Evolutionary conservation across 2,113 vertebrate genomes (phyloP).

Genomic region (Cricetomys ansorgei): DNA sequence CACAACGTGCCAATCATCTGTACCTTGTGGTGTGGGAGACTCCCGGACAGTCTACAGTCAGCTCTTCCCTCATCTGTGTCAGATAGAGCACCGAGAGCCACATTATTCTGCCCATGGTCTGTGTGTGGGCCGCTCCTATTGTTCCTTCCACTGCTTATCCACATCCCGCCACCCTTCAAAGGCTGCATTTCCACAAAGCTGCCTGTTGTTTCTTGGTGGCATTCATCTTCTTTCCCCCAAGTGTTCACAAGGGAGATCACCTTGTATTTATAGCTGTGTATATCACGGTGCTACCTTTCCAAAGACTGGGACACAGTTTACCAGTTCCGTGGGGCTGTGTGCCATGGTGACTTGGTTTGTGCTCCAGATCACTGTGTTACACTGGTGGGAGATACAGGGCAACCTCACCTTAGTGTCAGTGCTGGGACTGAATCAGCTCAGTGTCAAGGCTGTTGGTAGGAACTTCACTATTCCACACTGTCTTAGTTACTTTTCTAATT

Average conservation of each 20-base stretch:
- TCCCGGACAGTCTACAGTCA: not conserved
- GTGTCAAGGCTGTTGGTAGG: fast-evolving
- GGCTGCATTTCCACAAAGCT: not conserved
- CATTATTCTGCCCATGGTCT: not conserved
- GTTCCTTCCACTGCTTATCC: not conserved
- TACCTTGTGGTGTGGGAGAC: not conserved
- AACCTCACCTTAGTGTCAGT: not conserved
- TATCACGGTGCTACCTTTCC: fast-evolving
- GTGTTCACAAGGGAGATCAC: not conserved
- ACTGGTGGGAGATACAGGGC: no score
- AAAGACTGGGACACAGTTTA: no score
- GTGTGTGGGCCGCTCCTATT: not conserved
- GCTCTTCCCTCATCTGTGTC: no score
- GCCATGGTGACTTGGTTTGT: fast-evolving
- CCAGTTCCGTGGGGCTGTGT: fast-evolving
- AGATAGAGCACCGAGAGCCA: fast-evolving
- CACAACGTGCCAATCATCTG: not conserved
- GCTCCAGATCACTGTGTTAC: not conserved
- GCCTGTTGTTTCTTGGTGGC: not conserved
- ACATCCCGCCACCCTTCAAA: not conserved
- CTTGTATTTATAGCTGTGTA: not conserved
- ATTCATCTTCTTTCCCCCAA: not conserved
- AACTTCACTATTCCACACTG: not conserved
- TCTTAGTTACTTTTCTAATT: not conserved
- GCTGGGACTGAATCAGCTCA: fast-evolving